Conservation (phyloP, 2,113 vertebrate species). For the Varanus komodoensis region DNA sequence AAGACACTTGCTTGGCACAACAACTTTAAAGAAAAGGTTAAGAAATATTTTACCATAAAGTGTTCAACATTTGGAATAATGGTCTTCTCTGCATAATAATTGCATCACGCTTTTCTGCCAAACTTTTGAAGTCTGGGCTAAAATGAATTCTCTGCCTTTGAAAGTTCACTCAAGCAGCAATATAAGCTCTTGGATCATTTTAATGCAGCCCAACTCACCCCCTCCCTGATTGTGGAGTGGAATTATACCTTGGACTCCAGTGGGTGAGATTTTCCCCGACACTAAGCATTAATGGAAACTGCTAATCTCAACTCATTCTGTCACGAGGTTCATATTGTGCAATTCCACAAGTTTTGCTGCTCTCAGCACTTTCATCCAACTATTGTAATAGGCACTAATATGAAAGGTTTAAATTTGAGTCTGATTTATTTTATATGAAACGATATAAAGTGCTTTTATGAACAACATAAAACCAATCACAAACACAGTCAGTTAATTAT, state of each 20-base stretch:
- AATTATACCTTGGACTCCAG: slow-evolving; percentile 39
- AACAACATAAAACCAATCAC: slow-evolving; percentile 5
- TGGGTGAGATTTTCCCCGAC: slow-evolving; percentile 37
- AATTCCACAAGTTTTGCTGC: slow-evolving; percentile 20
- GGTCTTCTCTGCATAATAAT: neutral
- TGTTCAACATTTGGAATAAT: neutral
- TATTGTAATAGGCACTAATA: slow-evolving; percentile 1
- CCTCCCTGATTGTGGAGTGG: slow-evolving; percentile 9
- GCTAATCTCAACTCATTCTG: slow-evolving; percentile 39
- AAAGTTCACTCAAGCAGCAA: neutral
- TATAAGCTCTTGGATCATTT: slow-evolving; percentile 14
- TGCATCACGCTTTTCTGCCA: neutral
- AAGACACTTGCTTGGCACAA: neutral
- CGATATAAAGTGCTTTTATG: slow-evolving; percentile 4
- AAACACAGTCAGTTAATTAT: neutral
- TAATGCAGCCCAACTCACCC: neutral
- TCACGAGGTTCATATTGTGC: slow-evolving; percentile 31
- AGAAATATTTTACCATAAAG: neutral
- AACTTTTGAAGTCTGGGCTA: neutral
- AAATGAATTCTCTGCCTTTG: slow-evolving; percentile 12
- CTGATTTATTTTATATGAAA: slow-evolving; percentile 1
- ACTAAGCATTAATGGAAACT: slow-evolving; percentile 51
- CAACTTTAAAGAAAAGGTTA: neutral
- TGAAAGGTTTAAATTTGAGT: slow-evolving; percentile 13
- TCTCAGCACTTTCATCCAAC: slow-evolving; percentile 37